These are phyloP conservation scores for Drosophila nr. fundita DNA, from an alignment of 2,888 invertebrate species.

Conservation along the genomic window DNA sequence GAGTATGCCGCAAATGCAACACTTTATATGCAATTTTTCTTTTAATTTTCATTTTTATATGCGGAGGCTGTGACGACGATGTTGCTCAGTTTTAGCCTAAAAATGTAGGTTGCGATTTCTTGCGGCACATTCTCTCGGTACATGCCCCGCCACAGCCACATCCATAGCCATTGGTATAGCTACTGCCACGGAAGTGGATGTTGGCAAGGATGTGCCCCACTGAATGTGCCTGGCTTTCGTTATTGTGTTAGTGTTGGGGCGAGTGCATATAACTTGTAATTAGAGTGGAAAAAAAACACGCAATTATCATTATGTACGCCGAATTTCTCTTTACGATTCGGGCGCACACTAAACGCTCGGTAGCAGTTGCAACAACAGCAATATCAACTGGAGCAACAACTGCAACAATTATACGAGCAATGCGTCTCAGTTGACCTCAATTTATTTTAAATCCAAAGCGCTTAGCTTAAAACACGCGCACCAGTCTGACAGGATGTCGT, in stretches of 20 bases:
- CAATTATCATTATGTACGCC: conserved; percentile 79
- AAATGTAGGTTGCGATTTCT: conserved; percentile 74
- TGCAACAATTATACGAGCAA: conserved; percentile 36
- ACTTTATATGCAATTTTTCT: conserved; percentile 77
- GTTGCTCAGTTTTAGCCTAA: conserved; percentile 39
- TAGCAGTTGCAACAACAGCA: conserved; percentile 26
- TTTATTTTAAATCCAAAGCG: conserved; percentile 75
- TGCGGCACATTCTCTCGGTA: conserved; percentile 49
- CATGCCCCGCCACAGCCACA: conserved; percentile 10
- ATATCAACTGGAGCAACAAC: conserved; percentile 28
- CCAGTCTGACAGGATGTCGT: conserved; percentile 46
- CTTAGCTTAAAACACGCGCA: conserved; percentile 70
- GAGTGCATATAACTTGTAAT: conserved; percentile 71
- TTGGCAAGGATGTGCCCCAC: conserved; percentile 41
- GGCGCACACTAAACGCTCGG: conserved; percentile 51
- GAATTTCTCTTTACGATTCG: conserved; percentile 74
- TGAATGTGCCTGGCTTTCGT: conserved; percentile 22
- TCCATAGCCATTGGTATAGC: conserved; percentile 1
- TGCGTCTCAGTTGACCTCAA: conserved; percentile 70
- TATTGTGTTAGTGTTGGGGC: conserved; percentile 45
- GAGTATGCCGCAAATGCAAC: conserved; percentile 71
- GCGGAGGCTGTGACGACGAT: conserved; percentile 50
- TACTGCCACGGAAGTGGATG: conserved; percentile 29
- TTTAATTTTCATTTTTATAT: conserved; percentile 76
- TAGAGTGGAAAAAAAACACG: conserved; percentile 75